These are phyloP conservation scores for Halcyon malimbica DNA, from an alignment of 2,113 vertebrate genomes.

Conservation along the genomic window DNA sequence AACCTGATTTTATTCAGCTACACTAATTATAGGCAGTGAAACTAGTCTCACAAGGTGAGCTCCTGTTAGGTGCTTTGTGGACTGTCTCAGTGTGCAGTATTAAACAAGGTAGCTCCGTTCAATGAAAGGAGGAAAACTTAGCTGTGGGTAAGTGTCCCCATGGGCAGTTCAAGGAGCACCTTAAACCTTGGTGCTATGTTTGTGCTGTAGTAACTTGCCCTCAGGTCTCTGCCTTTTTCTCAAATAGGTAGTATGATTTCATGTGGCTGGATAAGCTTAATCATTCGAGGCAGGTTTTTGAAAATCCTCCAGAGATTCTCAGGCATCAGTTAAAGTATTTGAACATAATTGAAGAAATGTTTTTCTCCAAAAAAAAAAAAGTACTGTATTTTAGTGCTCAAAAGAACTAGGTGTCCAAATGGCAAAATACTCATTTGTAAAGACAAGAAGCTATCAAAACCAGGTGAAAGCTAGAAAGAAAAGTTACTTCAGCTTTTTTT, in stretches of 20 bases:
- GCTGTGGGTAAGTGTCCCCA: background rate
- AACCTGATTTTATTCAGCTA: background rate
- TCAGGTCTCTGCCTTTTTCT: background rate
- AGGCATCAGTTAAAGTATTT: constrained; percentile 14
- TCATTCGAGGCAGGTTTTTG: background rate
- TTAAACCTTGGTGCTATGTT: background rate
- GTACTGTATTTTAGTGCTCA: background rate
- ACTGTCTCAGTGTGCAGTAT: background rate
- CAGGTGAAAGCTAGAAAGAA: background rate
- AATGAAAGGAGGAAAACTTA: background rate
- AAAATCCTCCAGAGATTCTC: background rate
- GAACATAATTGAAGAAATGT: background rate
- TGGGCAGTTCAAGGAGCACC: background rate
- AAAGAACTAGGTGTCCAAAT: background rate
- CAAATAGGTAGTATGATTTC: background rate
- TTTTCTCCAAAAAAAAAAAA: background rate
- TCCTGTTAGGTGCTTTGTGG: background rate
- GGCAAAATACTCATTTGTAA: background rate
- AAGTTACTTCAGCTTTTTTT: background rate
- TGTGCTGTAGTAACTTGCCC: background rate
- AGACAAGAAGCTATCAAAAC: background rate
- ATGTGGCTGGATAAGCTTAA: background rate
- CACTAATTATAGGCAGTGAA: background rate
- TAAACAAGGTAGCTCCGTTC: background rate
- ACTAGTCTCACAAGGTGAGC: background rate